phyloP scores from a whole-genome alignment of 2,888 invertebrate genomes.

The Ellobium chinense region DNA sequence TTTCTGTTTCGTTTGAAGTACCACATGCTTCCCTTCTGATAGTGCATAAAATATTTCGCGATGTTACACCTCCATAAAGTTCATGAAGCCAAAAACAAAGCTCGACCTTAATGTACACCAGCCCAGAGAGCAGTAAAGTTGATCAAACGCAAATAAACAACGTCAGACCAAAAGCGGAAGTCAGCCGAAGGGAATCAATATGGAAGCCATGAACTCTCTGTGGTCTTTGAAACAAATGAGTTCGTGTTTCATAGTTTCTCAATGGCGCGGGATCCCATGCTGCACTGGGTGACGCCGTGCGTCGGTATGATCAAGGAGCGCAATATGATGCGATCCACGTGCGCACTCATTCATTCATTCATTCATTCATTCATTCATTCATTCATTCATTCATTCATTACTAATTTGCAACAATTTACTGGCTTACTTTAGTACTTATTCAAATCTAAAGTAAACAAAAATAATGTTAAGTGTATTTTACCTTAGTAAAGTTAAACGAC shows the following conservation, averaged over 20 bases:
- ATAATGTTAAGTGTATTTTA: no score
- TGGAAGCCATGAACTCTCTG: background rate
- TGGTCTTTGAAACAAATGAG: background rate
- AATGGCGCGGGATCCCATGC: background rate
- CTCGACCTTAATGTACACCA: no score
- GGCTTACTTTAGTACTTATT: no score
- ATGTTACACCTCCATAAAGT: no score
- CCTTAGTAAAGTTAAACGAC: no score
- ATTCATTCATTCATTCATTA: constrained; percentile 5
- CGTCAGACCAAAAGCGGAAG: background rate
- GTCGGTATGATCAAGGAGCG: background rate
- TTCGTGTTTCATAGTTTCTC: background rate
- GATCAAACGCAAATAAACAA: background rate
- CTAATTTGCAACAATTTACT: no score
- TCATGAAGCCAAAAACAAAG: no score
- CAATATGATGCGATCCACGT: background rate
- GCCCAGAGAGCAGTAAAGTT: background rate
- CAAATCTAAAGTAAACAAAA: no score
- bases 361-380: constrained; percentile 15
- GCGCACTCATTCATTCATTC: constrained; percentile 9
- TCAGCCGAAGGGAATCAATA: background rate
- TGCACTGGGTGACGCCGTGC: background rate
- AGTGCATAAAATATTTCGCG: no score
- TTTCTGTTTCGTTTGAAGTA: no score
- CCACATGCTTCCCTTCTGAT: no score